Conservation (phyloP, 2,888 invertebrate genomes). For the Phyllotreta cruciferae region DNA sequence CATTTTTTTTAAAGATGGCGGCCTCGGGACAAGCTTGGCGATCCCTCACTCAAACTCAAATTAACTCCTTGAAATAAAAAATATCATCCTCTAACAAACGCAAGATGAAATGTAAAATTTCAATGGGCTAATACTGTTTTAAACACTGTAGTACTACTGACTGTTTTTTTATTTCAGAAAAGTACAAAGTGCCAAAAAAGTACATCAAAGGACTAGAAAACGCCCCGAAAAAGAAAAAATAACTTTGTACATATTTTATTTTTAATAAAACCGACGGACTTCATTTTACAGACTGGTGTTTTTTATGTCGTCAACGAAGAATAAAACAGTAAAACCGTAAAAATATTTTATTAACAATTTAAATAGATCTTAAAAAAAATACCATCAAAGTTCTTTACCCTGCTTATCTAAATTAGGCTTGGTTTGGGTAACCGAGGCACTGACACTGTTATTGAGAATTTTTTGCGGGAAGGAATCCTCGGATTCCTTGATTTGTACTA, state of each 20-base stretch:
- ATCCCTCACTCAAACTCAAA: no score
- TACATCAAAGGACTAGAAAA: conserved; percentile 79
- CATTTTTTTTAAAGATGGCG: no score
- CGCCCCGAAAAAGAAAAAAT: conserved; percentile 71
- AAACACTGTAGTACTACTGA: not conserved
- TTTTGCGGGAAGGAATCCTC: conserved; percentile 33
- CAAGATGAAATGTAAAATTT: no score
- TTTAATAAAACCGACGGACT: no score
- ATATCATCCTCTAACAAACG: no score
- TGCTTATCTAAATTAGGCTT: conserved; percentile 39
- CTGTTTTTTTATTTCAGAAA: conserved; percentile 65
- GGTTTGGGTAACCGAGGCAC: conserved; percentile 40
- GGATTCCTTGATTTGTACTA: conserved; percentile 38
- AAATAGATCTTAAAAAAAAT: conserved; percentile 2
- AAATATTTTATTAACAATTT: no score
- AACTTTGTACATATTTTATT: not conserved
- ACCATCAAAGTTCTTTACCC: conserved; percentile 44
- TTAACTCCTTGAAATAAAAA: no score
- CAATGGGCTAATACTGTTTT: conserved; percentile 12
- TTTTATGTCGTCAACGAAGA: no score
- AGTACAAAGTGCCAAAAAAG: conserved; percentile 78
- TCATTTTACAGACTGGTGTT: no score
- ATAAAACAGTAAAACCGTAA: no score
- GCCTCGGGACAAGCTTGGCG: no score
- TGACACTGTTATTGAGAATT: conserved; percentile 35